Base-by-base conservation (phyloP, 2,113 vertebrate species). In the Antechinus stuartii region DNA sequence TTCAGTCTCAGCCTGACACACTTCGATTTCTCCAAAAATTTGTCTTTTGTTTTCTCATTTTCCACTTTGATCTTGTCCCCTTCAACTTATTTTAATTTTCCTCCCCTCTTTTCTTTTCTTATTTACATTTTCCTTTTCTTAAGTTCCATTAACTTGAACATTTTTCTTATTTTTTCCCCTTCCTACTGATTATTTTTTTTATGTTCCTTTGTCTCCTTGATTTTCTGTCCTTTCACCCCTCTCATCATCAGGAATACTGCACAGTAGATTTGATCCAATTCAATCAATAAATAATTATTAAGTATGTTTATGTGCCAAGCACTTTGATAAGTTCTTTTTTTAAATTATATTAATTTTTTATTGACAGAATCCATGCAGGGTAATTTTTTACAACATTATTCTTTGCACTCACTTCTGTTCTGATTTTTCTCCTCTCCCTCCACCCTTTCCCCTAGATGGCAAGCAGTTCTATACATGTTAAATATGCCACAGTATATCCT, bases 111-210 rank as follows among this genome's bases (percentile, higher is more conserved):
- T 53, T 5, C 0, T 0, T 8, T 25, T 9, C 7, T 50, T 1
- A 26, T 8, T 16, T 30, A 3, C 1, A 0, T 50, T 92, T 27
- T 16, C 19, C 42, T 54, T 95, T 26, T 46, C 0, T 3, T 68
- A 0, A 84, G 0, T 26, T 2, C 9, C 30, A 47, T 94, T 10
- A 46, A 3, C 24, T 1, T 53, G 9, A 35, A 47, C 8, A 50
- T 46, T 61, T 46, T 57, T 89, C 9, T 23, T 27, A 23, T 57
- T 50, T 50, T n/a, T 76, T 7, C 30, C n/a, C 26, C 50, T 9
- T 52, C 0, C 1, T 4, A 90, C 0, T 6, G 1, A 8, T 4
- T 8, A 0, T 92, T 35, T 1, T 93, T 47, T 25, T 89, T 19
- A 14, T 19, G 12, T 68, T 76, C 16, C 61, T n/a, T 76, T 76